These are phyloP conservation scores for Cepaea nemoralis DNA, from an alignment of 1,140 invertebrate species.

Conservation along the genomic window DNA sequence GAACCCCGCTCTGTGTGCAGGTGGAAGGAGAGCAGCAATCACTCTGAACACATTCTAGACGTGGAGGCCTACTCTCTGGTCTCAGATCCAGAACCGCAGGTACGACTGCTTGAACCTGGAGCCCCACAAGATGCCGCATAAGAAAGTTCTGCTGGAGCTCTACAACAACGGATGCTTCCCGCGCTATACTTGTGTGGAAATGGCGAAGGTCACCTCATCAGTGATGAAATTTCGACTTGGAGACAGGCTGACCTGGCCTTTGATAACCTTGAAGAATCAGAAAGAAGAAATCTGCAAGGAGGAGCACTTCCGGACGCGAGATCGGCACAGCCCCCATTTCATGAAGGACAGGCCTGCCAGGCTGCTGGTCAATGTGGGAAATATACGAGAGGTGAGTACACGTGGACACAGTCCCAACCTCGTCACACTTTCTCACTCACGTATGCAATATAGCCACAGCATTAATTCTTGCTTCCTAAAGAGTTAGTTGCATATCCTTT, in stretches of 20 bases:
- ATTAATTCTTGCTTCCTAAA: too few species aligned
- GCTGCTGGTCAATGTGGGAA: slow-evolving; percentile 31
- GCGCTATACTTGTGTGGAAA: slow-evolving; percentile 56
- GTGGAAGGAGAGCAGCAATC: slow-evolving; percentile 49
- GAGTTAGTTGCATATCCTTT: too few species aligned
- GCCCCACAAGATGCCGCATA: slow-evolving; percentile 29
- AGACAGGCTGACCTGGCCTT: slow-evolving; percentile 53
- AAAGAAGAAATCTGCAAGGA: slow-evolving; percentile 45
- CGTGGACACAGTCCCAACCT: too few species aligned
- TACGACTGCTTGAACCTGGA: slow-evolving; percentile 42
- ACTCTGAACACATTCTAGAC: slow-evolving; percentile 19
- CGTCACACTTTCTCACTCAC: too few species aligned
- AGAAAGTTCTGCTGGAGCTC: slow-evolving; percentile 49
- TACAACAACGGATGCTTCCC: slow-evolving; percentile 59
- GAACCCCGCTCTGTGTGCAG: too few species aligned
- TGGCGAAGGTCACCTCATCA: slow-evolving; percentile 52
- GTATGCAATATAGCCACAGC: too few species aligned
- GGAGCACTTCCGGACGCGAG: slow-evolving; percentile 31
- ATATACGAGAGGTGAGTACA: slow-evolving; percentile 21
- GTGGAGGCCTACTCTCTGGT: slow-evolving; percentile 43
- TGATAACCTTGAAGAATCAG: slow-evolving; percentile 19
- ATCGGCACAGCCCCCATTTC: neutral
- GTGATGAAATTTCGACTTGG: slow-evolving; percentile 55
- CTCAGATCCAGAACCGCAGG: neutral
- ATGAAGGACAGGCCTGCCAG: slow-evolving; percentile 25